A percentile compares a stretch with the other conserved stretches of the same genome.
Evolutionary conservation across 1,140 invertebrate species (phyloP).

Genomic region (Rhopalosiphum padi): DNA sequence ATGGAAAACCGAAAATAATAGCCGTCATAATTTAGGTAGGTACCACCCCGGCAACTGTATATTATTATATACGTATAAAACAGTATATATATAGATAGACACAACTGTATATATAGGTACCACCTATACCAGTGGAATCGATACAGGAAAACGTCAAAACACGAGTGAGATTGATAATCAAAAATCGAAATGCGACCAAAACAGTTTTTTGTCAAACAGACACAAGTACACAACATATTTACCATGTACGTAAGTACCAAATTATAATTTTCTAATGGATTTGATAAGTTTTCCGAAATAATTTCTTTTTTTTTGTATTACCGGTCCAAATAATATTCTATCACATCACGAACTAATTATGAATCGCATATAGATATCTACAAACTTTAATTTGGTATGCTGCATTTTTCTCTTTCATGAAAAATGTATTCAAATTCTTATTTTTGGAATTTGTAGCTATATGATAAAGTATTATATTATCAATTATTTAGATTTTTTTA

Average conservation of each 20-base stretch:
- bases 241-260: not conserved
- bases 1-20: not conserved
- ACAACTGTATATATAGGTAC: not conserved
- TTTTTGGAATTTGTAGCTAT: not conserved
- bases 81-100: not conserved
- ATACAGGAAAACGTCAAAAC: not conserved
- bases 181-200: constrained; percentile 1
- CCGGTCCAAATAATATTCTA: not conserved
- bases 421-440: not conserved
- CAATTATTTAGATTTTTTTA: not conserved
- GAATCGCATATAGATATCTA: not conserved
- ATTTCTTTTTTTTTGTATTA: not conserved
- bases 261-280: not conserved
- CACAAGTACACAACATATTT: not conserved
- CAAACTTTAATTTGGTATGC: not conserved
- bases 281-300: not conserved
- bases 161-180: constrained; percentile 10
- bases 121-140: not conserved
- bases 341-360: no score
- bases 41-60: not conserved
- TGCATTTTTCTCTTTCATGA: not conserved
- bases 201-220: not conserved
- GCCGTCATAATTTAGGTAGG: not conserved
- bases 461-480: not conserved
- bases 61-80: not conserved